Base-by-base conservation (phyloP, 1,140 invertebrate species). In the Atta texana region DNA sequence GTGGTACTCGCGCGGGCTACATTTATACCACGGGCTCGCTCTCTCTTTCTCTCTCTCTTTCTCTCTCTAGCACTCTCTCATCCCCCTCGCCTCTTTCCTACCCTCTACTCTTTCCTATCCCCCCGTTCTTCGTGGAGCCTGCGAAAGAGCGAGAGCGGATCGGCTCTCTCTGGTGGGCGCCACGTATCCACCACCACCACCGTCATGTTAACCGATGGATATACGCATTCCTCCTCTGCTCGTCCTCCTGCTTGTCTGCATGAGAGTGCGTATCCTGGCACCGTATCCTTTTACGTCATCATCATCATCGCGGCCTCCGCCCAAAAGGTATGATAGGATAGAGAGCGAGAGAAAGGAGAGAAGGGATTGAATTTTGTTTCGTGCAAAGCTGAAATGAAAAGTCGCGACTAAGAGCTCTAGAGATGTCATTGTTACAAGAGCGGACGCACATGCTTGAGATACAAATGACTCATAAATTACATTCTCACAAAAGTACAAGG, bases 1-100 rank as follows among this genome's bases (percentile, higher is more conserved):
- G 91, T 91, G 88, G 93, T 93, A 93, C 93, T 93, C 92, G 93
- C 93, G 93, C 93, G 90, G 59, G 88, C 90, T 85, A 92, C 90
- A 93, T 93, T 94, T 94, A 94, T 94, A 93, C 90, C 78, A 74
- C 63, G 59, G 86, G 63, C 80, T 72, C 51, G 18, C 16, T 75
- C 69, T 28, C 49, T 51, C 66, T 69, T 14, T 69, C 66, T 69
- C 14, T 69, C 39, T 69, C 66, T 75, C 69, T 28, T 16, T 51
- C 39, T 69, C 8, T 63, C 59, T 75, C 87, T 24, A 34, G 31
- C 31, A 34, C n/a, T 39, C 44, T 49, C 61, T 80, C 82, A 75
- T 71, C 84, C 77, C 61, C n/a, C 49, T 77, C 66, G 66, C 12
- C 12, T 39, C 63, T 68, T 69, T 44, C 24, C 51, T 55, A 49